These are phyloP conservation scores for Bombus fervidus DNA, from an alignment of 1,140 invertebrate genomes.

Conservation along the genomic window DNA sequence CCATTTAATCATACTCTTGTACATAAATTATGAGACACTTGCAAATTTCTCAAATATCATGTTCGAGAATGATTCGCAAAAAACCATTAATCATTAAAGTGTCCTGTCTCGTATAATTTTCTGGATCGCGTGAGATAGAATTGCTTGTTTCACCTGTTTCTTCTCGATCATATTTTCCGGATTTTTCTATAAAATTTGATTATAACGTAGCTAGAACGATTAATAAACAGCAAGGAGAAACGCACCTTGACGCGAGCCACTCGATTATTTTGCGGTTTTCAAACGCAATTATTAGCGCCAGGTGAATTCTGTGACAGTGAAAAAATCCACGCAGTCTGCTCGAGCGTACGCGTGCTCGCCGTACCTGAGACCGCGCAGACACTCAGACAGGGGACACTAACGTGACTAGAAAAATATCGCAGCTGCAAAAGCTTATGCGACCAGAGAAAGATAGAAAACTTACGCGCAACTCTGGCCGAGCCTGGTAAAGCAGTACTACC, in stretches of 20 bases:
- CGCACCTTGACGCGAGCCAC: constrained; percentile 4
- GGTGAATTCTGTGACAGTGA: constrained; percentile 57
- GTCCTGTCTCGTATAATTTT: no score
- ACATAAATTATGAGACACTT: no score
- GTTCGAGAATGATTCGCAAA: background rate
- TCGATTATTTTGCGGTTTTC: constrained; percentile 35
- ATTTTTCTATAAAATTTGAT: background rate
- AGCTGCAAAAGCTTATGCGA: constrained; percentile 62
- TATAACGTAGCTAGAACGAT: background rate
- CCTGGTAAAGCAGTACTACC: background rate
- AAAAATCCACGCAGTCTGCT: constrained; percentile 60
- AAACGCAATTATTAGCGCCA: constrained; percentile 59
- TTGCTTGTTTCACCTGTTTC: background rate
- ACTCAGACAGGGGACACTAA: background rate
- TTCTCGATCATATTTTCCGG: no score
- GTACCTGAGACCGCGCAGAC: no score
- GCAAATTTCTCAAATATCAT: no score
- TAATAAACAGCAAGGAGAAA: background rate
- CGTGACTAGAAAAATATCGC: constrained; percentile 70
- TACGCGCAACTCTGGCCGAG: no score
- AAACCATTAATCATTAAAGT: no score
- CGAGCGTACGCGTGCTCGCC: background rate
- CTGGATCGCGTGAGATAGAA: background rate
- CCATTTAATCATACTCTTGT: background rate
- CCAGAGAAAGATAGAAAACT: background rate